Conservation (phyloP, 2,797 vertebrate species). For the Phyllotis vaccarum region DNA sequence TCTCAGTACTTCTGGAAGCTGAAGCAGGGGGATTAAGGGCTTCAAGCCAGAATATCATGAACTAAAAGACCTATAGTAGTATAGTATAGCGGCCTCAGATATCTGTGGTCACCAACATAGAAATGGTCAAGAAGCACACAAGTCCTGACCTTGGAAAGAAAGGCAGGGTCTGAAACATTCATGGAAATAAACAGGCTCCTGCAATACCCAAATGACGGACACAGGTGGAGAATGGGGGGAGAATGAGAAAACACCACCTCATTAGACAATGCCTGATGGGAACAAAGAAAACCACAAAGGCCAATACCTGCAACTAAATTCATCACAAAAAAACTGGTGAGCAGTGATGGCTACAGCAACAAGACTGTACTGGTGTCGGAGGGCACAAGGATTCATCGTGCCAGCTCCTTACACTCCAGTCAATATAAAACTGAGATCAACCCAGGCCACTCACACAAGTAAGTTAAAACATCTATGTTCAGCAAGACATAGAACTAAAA, state of each 20-base stretch:
- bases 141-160: background rate
- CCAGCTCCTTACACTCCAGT: background rate
- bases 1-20: background rate
- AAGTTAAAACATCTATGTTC: background rate
- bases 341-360: background rate
- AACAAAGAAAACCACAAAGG: background rate
- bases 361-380: background rate
- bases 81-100: rapidly evolving
- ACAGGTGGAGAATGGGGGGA: background rate
- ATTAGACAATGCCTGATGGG: background rate
- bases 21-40: background rate
- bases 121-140: background rate
- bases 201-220: background rate
- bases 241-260: background rate
- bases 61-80: background rate
- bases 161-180: background rate
- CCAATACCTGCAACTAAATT: background rate
- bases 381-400: background rate
- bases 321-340: background rate
- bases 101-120: background rate
- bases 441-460: background rate
- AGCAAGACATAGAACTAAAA: background rate
- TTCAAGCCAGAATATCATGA: background rate
- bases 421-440: background rate
- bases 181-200: background rate